Conservation (phyloP, 2,797 vertebrate species). For the Gymnothorax javanicus region DNA sequence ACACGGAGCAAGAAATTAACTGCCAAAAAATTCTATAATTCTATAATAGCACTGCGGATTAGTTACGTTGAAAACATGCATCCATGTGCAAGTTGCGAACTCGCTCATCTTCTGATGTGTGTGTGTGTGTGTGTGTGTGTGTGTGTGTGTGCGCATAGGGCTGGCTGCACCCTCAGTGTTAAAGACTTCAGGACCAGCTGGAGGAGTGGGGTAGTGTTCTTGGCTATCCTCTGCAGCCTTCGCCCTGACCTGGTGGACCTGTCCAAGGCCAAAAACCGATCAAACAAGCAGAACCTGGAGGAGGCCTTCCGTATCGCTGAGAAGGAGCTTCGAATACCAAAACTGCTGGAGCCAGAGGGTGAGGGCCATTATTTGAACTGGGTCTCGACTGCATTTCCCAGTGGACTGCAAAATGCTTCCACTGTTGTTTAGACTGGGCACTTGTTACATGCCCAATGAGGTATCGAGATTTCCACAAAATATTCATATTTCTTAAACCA, state of each 20-base stretch:
- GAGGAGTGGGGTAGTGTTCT: slow-evolving; percentile 87
- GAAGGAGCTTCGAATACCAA: slow-evolving; percentile 84
- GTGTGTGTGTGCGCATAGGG: slow-evolving; percentile 49
- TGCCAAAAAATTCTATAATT: too few relatives aligned
- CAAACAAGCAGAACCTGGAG: slow-evolving; percentile 88
- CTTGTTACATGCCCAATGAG: neutral
- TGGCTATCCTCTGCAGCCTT: slow-evolving; percentile 85
- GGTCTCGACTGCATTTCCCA: neutral
- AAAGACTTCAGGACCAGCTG: slow-evolving; percentile 92
- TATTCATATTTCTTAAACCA: too few relatives aligned
- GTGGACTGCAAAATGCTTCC: neutral
- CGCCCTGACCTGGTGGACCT: slow-evolving; percentile 84
- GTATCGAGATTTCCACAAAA: neutral
- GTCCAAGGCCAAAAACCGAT: slow-evolving; percentile 75
- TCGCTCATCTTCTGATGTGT: neutral
- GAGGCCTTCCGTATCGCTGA: slow-evolving; percentile 89
- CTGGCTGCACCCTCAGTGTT: slow-evolving; percentile 73
- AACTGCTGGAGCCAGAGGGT: slow-evolving; percentile 89
- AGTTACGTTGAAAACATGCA: neutral
- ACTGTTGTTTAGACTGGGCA: neutral
- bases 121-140: neutral
- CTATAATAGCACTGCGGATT: too few relatives aligned
- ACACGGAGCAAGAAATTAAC: too few relatives aligned
- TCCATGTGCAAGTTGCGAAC: neutral
- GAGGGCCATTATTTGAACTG: slow-evolving; percentile 29